Evolutionary conservation across 2,797 vertebrate species (phyloP), one percentile per base, ranked within the genome.

Genomic region (Trachurus trachurus): DNA sequence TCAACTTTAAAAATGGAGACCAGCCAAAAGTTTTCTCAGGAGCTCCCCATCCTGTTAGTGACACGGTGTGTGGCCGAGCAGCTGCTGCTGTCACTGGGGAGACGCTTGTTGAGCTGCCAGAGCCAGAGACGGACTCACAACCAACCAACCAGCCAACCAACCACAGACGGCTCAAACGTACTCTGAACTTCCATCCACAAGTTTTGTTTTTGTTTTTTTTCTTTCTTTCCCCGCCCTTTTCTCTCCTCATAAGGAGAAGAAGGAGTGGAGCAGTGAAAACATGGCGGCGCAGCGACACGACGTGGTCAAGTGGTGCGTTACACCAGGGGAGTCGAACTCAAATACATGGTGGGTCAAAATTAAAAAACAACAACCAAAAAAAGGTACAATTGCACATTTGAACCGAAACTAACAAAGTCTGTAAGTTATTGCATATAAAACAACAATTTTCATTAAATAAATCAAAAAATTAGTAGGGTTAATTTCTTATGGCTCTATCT

Each of bases 51-150:
- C 5, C 16, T 3, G 16, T 7, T 2, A 9, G 6, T 5, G 6
- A 22, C 22, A n/a, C n/a, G n/a, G 4, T 29, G 16, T 45, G 5
- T 0, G 53, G 47, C 10, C 0, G 17, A 68, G 22, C 82, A 76
- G 82, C 70, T 80, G 82, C 74, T 47, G 71, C 82, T 78, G 87
- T 60, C 78, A 78, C 52, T 39, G 11, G 40, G 58, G 1, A 3
- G 26, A 37, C 0, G 10, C 34, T 19, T 19, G 4, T 4, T 39
- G 54, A 76, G 31, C 56, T 26, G 44, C 6, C 50, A 50, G 39
- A 31, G 47, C 19, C 9, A 40, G 1, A 1, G 11, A 39, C 78
- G 21, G 57, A 37, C 9, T 26, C 26, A 31, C 6, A 49, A 34
- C 31, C 31, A 34, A 34, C 31, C 31, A 34, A 26, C 3, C 26